phyloP scores from a whole-genome alignment of 2,888 invertebrate genomes.

The Hybos culiciformis region DNA sequence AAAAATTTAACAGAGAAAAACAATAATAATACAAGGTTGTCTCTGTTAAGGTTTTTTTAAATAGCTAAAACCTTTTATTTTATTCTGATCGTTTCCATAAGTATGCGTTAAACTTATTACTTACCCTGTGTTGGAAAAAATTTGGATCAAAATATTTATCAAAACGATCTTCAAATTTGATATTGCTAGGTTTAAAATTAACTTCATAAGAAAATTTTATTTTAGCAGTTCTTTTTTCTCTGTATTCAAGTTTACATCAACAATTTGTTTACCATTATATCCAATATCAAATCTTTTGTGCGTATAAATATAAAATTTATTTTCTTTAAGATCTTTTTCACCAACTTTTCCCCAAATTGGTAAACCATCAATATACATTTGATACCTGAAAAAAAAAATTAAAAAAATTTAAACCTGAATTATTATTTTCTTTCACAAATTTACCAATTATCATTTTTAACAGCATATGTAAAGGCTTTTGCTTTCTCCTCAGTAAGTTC shows the following conservation, averaged over 20 bases:
- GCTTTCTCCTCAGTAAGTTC: slow-evolving; percentile 70
- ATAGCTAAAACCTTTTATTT: too few relatives aligned
- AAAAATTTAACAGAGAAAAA: too few relatives aligned
- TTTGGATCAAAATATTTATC: slow-evolving; percentile 98
- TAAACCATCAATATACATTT: slow-evolving; percentile 98
- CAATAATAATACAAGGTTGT: too few relatives aligned
- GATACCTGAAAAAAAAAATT: too few relatives aligned
- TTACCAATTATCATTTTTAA: slow-evolving; percentile 99
- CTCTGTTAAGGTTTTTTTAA: too few relatives aligned
- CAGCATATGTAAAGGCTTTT: slow-evolving; percentile 91
- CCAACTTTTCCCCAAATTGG: slow-evolving; percentile 99
- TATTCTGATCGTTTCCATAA: too few relatives aligned
- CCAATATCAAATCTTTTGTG: slow-evolving; percentile 98
- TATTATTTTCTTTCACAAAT: too few relatives aligned
- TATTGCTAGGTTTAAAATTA: slow-evolving; percentile 78
- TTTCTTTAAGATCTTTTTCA: slow-evolving; percentile 73
- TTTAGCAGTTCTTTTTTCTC: slow-evolving; percentile 76
- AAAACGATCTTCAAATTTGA: slow-evolving; percentile 87
- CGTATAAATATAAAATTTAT: slow-evolving; percentile 81
- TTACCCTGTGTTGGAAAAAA: slow-evolving; percentile 93
- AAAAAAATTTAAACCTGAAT: too few relatives aligned
- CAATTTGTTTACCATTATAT: slow-evolving; percentile 89
- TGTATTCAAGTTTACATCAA: slow-evolving; percentile 93
- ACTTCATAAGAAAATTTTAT: slow-evolving; percentile 94
- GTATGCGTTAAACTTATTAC: too few relatives aligned